Evolutionary conservation across 23 tunicate genomes (phyloP).

Genomic region (Diplosoma virens): DNA sequence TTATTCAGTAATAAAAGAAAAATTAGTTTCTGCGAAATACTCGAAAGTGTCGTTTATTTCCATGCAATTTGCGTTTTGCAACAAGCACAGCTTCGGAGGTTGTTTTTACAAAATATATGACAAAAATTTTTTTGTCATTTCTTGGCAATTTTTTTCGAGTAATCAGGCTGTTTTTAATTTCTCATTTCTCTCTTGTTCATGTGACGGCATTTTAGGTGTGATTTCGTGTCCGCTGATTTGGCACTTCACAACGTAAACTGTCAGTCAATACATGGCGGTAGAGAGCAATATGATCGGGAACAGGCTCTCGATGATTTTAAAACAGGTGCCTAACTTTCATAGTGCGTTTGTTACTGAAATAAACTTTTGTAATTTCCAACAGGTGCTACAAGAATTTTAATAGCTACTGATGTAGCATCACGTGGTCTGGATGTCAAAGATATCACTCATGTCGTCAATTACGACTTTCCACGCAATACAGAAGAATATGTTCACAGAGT

Average conservation of each 20-base stretch:
- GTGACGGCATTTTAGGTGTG: slow-evolving; percentile 55
- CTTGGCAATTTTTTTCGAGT: too few relatives aligned
- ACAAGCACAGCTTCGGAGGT: too few relatives aligned
- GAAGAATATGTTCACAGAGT: slow-evolving; percentile 97
- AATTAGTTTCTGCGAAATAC: too few relatives aligned
- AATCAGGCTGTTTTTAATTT: too few relatives aligned
- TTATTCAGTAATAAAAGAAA: too few relatives aligned
- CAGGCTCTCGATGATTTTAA: slow-evolving; percentile 86
- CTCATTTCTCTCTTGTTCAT: too few relatives aligned
- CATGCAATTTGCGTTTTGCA: too few relatives aligned
- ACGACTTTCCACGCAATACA: slow-evolving; percentile 89
- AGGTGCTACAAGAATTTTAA: slow-evolving; percentile 56
- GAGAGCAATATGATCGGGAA: slow-evolving; percentile 90
- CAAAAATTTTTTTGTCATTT: too few relatives aligned
- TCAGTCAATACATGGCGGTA: slow-evolving; percentile 89
- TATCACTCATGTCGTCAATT: slow-evolving; percentile 93
- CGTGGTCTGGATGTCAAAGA: slow-evolving; percentile 97
- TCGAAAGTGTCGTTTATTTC: too few relatives aligned
- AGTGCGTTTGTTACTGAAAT: background rate
- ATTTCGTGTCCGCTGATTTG: slow-evolving; percentile 62
- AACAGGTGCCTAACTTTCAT: slow-evolving; percentile 27
- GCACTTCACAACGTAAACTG: slow-evolving; percentile 23
- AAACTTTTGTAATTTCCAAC: too few relatives aligned
- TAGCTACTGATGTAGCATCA: slow-evolving; percentile 96
- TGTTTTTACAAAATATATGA: too few relatives aligned